Conservation (phyloP, 2,113 vertebrate genomes). For the Gymnarchus niloticus region DNA sequence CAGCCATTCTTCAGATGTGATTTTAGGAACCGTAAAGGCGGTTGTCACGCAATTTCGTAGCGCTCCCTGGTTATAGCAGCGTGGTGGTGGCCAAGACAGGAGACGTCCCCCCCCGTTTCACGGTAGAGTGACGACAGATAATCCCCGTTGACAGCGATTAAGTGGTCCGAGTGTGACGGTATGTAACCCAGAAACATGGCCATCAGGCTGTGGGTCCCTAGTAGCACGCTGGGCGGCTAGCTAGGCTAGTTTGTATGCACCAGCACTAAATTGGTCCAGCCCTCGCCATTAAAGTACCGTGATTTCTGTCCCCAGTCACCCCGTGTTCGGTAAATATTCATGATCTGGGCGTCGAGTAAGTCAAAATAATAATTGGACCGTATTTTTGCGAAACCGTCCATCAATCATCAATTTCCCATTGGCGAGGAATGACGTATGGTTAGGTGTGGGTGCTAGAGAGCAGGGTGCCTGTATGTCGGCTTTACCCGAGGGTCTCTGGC, state of each 20-base stretch:
- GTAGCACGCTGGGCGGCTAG: background rate
- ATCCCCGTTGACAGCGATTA: background rate
- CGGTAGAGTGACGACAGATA: background rate
- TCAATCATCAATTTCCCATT: background rate
- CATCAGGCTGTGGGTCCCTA: background rate
- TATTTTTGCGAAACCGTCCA: background rate
- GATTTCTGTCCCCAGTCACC: background rate
- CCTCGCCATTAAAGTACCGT: background rate
- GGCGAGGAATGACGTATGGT: background rate
- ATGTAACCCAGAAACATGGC: too few relatives aligned
- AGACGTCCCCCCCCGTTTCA: background rate
- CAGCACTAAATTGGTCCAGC: background rate
- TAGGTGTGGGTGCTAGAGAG: background rate
- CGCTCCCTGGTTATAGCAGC: background rate
- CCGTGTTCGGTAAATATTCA: background rate
- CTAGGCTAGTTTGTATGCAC: background rate
- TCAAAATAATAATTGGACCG: background rate
- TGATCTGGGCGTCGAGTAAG: background rate
- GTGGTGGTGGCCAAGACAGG: background rate
- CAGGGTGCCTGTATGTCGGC: background rate
- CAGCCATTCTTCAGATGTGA: background rate
- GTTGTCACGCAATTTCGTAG: background rate
- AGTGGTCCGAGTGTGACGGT: background rate
- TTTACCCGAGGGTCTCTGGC: background rate
- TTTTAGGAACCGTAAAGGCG: background rate